Evolutionary conservation across 1,140 invertebrate species (phyloP).

Genomic region (Hypsibius dujardini): DNA sequence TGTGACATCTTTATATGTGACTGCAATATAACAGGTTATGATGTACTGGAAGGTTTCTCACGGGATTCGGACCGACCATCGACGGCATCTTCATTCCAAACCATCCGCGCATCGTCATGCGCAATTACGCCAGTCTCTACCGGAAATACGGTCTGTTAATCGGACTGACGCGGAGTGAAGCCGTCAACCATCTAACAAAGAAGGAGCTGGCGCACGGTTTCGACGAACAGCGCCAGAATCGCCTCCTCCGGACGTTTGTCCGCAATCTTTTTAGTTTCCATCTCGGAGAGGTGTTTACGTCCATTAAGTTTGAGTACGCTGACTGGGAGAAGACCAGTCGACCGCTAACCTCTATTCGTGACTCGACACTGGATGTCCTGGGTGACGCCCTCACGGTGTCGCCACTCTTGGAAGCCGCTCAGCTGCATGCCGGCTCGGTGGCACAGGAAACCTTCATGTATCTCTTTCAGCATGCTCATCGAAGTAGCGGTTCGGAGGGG

Average conservation of each 20-base stretch:
- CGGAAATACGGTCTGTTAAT: constrained; percentile 72
- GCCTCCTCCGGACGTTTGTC: constrained; percentile 72
- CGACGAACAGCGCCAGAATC: constrained; percentile 65
- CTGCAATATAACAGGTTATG: no score
- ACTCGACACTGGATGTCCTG: constrained; percentile 72
- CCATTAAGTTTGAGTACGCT: constrained; percentile 54
- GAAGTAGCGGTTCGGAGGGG: constrained; percentile 48
- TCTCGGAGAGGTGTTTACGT: constrained; percentile 23
- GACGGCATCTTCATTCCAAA: constrained; percentile 76
- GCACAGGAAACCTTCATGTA: constrained; percentile 54
- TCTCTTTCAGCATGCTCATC: constrained; percentile 62
- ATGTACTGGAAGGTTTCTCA: constrained; percentile 33
- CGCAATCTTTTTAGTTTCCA: constrained; percentile 41
- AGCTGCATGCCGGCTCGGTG: constrained; percentile 52
- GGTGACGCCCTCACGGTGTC: constrained; percentile 82
- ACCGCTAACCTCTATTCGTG: constrained; percentile 74
- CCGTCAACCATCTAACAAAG: constrained; percentile 66
- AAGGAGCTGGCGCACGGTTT: constrained; percentile 81
- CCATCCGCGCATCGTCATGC: constrained; percentile 37
- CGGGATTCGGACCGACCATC: constrained; percentile 70
- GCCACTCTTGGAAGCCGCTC: constrained; percentile 71
- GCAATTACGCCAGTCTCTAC: constrained; percentile 22
- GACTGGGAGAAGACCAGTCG: constrained; percentile 84
- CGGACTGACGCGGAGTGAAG: constrained; percentile 76
- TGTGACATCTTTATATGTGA: no score